Conservation (phyloP, 2,797 vertebrate genomes). For the Pangasius larnaudii region DNA sequence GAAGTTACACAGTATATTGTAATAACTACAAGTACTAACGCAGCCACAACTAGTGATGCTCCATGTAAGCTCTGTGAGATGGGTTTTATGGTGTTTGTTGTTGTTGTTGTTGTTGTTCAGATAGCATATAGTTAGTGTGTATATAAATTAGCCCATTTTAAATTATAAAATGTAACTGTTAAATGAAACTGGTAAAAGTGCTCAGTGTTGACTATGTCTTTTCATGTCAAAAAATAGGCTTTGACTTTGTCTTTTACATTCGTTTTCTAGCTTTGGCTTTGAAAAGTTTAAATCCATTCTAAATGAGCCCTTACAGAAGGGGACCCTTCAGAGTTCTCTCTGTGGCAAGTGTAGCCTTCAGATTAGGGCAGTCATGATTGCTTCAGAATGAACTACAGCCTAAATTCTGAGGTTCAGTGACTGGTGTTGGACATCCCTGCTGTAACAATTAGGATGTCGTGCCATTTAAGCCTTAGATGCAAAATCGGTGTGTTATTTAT, state of each 20-base stretch:
- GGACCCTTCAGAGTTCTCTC: background rate
- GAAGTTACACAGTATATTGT: background rate
- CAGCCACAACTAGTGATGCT: background rate
- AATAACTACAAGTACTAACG: background rate
- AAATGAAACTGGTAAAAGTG: background rate
- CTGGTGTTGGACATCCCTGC: background rate
- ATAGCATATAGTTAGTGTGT: background rate
- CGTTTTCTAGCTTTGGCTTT: background rate
- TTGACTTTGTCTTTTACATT: background rate
- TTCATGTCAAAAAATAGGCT: background rate
- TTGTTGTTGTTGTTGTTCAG: background rate
- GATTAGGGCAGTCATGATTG: background rate
- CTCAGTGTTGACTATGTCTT: background rate
- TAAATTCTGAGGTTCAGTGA: background rate
- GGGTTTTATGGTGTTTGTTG: background rate
- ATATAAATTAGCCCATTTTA: background rate
- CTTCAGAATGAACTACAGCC: background rate
- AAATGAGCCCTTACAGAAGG: background rate
- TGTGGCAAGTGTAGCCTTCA: background rate
- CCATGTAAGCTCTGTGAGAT: background rate
- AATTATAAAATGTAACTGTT: background rate
- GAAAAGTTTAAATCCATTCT: background rate
- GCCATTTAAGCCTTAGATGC: background rate
- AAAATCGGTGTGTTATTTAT: slow-evolving; percentile 4
- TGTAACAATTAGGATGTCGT: background rate